Base-by-base conservation (phyloP, 37 sponge, comb jelly and placozoan genomes). In the Tethya wilhelma region DNA sequence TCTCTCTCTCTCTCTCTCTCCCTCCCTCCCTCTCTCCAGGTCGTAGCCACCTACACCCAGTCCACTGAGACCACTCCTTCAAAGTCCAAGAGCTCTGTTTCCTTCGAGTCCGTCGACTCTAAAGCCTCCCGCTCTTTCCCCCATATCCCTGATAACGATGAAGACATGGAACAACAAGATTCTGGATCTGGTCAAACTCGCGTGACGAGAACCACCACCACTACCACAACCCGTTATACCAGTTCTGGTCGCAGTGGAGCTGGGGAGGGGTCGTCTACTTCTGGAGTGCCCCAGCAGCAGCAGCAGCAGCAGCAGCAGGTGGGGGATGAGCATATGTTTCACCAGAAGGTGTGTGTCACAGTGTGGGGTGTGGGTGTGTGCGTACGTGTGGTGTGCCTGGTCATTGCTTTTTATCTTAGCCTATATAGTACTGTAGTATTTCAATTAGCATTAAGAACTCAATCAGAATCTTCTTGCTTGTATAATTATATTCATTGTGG, bases 11-110 rank as follows among this genome's bases (percentile, higher is more conserved):
- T n/a, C n/a, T n/a, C n/a, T n/a, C n/a, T n/a, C n/a, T n/a, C n/a
- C n/a, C n/a, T n/a, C n/a, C n/a, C n/a, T n/a, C n/a, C n/a, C n/a
- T n/a, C n/a, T 31, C 30, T 69, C 22, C 80, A 92, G 93, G 73
- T 76, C 28, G 78, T 92, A 45, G 93, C 93, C 26, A 80, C 85
- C 36, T 92, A 79, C 72, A 88, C 73, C 39, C 88, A 87, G 77
- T 22, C 55, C 29, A 80, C 42, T 57, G 82, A 92, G 42, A 68
- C 8, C 55, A 43, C 79, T 39, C 78, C 70, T 31, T 20, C n/a
- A 28, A 72, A 85, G 49, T 5, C 22, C 38, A 1, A 17, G 34
- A 38, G 38, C 55, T 8, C n/a, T 69, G 23, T 49, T 22, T 19
- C 32, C n/a, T 23, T 29, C 39, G 59, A 17, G 23, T 17, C 37